Evolutionary conservation across 35 echinoderm and acorn worm species (phyloP).

Genomic region (Strongylocentrotus purpuratus): DNA sequence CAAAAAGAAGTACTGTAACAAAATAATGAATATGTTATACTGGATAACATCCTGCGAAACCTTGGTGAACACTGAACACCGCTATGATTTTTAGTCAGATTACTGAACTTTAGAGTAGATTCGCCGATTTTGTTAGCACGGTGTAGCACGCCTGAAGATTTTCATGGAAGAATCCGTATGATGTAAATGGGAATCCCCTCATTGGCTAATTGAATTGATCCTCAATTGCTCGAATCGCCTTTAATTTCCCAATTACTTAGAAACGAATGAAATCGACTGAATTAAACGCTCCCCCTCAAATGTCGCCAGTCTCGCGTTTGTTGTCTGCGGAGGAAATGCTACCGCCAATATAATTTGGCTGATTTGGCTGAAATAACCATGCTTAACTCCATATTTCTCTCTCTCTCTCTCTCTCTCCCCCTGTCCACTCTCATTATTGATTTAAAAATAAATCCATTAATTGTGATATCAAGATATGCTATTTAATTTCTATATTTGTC

Average conservation of each 20-base stretch:
- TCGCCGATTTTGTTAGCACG: neutral
- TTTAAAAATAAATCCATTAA: neutral
- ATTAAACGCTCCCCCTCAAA: neutral
- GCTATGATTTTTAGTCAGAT: neutral
- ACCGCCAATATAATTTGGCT: neutral
- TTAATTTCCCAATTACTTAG: neutral
- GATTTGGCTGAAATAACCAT: neutral
- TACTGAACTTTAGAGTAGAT: neutral
- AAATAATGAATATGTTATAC: too few relatives aligned
- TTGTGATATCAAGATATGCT: neutral
- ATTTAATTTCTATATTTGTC: neutral
- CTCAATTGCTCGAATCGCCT: neutral
- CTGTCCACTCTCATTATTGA: neutral
- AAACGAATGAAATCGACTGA: neutral
- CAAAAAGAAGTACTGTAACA: too few relatives aligned
- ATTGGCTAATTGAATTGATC: neutral
- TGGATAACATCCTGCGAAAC: too few relatives aligned
- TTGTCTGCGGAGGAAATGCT: neutral
- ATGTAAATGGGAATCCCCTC: neutral
- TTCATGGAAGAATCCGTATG: neutral
- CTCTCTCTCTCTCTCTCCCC: neutral
- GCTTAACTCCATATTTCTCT: neutral
- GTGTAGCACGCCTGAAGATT: neutral
- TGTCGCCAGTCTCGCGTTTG: neutral
- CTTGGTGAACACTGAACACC: too few relatives aligned